Evolutionary conservation across 1,140 invertebrate species (phyloP).

Genomic region (Telenomus remus): DNA sequence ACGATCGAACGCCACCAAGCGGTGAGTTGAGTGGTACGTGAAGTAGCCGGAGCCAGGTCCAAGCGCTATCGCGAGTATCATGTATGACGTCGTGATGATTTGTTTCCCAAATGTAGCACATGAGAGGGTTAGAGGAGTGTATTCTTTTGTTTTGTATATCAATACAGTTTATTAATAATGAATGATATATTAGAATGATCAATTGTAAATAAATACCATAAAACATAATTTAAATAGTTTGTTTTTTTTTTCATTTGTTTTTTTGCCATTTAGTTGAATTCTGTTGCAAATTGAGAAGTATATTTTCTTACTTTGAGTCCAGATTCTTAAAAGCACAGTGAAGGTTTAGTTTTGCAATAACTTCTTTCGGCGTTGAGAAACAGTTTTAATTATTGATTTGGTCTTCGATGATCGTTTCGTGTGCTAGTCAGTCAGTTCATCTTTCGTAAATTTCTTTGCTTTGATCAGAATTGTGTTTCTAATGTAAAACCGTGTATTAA

Average conservation of each 20-base stretch:
- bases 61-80: constrained; percentile 1
- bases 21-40: constrained; percentile 32
- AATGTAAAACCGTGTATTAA: no score
- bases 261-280: constrained; percentile 12
- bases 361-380: no score
- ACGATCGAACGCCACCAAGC: constrained; percentile 10
- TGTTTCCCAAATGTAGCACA: background rate
- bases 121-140: constrained; percentile 12
- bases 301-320: no score
- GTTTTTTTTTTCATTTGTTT: constrained; percentile 25
- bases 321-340: no score
- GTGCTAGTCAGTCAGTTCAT: no score
- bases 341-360: no score
- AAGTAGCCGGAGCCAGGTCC: background rate
- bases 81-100: constrained; percentile 20
- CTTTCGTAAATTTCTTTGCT: no score
- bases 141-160: constrained; percentile 37
- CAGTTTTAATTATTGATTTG: no score
- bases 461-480: no score
- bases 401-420: no score
- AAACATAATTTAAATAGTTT: constrained; percentile 36
- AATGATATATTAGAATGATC: constrained; percentile 18
- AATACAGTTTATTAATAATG: constrained; percentile 17
- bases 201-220: constrained; percentile 39
- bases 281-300: constrained; percentile 1